Evolutionary conservation across 1,140 invertebrate genomes (phyloP).

Genomic region (Paramacrobiotus metropolitanus): DNA sequence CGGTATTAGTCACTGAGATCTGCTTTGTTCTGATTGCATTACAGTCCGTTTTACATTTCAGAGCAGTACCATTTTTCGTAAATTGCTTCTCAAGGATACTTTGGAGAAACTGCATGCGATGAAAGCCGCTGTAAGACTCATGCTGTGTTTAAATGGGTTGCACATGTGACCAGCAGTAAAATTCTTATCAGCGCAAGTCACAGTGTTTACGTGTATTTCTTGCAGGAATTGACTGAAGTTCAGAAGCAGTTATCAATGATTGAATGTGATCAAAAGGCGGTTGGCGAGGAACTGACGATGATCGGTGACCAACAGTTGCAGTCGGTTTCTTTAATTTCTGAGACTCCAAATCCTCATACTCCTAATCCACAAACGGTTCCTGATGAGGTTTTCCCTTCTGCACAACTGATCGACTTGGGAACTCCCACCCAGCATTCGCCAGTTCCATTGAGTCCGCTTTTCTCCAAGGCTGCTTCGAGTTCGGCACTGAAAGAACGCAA

Average conservation of each 20-base stretch:
- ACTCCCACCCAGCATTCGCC: background rate
- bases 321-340: background rate
- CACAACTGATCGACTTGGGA: background rate
- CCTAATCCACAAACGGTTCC: conserved; percentile 2
- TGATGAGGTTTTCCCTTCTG: background rate
- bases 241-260: background rate
- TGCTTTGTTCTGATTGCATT: background rate
- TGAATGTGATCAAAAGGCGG: background rate
- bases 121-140: background rate
- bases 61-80: background rate
- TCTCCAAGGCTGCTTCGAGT: background rate
- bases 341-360: background rate
- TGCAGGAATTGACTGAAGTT: background rate
- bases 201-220: background rate
- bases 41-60: background rate
- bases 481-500: background rate
- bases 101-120: background rate
- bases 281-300: background rate
- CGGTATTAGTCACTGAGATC: background rate
- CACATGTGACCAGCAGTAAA: too few relatives aligned
- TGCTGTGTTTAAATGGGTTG: too few relatives aligned
- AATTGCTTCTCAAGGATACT: background rate
- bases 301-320: background rate
- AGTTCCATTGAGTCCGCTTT: background rate
- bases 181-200: too few relatives aligned